Evolutionary conservation across 2,888 invertebrate species (phyloP).

Genomic region (Acanthosoma haemorrhoidale): DNA sequence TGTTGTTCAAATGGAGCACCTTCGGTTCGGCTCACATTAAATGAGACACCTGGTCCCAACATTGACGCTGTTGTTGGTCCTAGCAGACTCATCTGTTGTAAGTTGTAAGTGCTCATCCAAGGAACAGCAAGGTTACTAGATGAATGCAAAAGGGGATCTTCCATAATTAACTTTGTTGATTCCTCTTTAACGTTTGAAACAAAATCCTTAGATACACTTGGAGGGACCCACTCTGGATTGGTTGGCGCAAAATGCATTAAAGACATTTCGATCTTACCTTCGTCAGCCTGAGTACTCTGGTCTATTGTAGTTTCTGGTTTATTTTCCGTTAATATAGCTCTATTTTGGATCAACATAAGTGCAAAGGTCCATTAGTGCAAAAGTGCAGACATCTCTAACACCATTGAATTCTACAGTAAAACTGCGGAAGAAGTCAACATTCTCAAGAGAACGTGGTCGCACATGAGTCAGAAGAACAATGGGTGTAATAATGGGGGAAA

Average conservation of each 20-base stretch:
- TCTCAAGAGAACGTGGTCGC: constrained; percentile 72
- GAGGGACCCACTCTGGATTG: constrained; percentile 92
- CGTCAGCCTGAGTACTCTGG: constrained; percentile 64
- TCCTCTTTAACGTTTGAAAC: constrained; percentile 63
- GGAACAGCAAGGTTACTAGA: constrained; percentile 43
- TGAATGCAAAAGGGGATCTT: constrained; percentile 42
- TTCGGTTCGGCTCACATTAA: constrained; percentile 49
- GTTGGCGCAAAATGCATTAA: constrained; percentile 91
- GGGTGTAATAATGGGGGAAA: constrained; percentile 89
- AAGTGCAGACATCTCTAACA: constrained; percentile 92
- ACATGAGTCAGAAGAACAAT: constrained; percentile 72
- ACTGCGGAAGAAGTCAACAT: constrained; percentile 94
- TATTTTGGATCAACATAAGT: constrained; percentile 90
- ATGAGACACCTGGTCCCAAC: constrained; percentile 43
- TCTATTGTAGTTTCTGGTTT: constrained; percentile 44
- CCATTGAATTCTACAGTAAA: constrained; percentile 89
- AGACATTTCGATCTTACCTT: constrained; percentile 94
- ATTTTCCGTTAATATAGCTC: constrained; percentile 55
- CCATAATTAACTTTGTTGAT: constrained; percentile 45
- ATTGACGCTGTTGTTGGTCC: constrained; percentile 17
- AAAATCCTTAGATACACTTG: constrained; percentile 63
- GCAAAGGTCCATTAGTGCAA: constrained; percentile 87
- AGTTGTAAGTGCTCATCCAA: constrained; percentile 49
- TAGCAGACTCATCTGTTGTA: constrained; percentile 41
- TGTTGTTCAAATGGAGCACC: constrained; percentile 49